Evolutionary conservation across 2,113 vertebrate genomes (phyloP).

Genomic region (Chlorodrepanis virens): DNA sequence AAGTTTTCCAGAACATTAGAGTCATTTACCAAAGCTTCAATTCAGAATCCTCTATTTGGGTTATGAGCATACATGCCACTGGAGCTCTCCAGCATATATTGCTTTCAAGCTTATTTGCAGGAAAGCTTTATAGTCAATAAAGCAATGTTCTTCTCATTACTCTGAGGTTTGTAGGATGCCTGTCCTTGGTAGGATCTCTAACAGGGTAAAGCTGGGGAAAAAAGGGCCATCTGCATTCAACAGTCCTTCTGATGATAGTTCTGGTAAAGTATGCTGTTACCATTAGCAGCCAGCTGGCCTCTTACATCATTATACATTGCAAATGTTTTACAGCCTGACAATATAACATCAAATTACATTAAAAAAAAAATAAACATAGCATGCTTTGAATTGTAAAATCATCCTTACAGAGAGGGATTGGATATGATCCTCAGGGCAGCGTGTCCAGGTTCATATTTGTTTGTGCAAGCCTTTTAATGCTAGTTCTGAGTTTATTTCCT

Average conservation of each 20-base stretch:
- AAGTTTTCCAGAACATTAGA: neutral
- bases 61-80: neutral
- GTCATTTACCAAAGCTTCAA: neutral
- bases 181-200: constrained; percentile 43
- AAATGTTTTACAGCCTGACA: constrained; percentile 58
- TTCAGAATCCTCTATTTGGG: neutral
- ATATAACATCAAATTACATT: constrained; percentile 44
- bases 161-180: neutral
- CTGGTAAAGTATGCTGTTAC: constrained; percentile 50
- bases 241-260: constrained; percentile 18
- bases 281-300: constrained; percentile 62
- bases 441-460: constrained; percentile 44
- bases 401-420: constrained; percentile 18
- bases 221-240: constrained; percentile 67
- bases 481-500: constrained; percentile 48
- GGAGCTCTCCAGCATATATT: neutral
- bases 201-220: constrained; percentile 9
- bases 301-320: constrained; percentile 58
- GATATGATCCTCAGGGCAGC: constrained; percentile 21
- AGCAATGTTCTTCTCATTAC: constrained; percentile 16
- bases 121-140: constrained; percentile 31
- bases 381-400: constrained; percentile 33
- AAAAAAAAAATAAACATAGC: neutral
- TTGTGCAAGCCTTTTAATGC: constrained; percentile 38
- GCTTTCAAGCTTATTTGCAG: constrained; percentile 14